phyloP scores from a whole-genome alignment of 2,888 invertebrate genomes.

The Drosophila dives region DNA sequence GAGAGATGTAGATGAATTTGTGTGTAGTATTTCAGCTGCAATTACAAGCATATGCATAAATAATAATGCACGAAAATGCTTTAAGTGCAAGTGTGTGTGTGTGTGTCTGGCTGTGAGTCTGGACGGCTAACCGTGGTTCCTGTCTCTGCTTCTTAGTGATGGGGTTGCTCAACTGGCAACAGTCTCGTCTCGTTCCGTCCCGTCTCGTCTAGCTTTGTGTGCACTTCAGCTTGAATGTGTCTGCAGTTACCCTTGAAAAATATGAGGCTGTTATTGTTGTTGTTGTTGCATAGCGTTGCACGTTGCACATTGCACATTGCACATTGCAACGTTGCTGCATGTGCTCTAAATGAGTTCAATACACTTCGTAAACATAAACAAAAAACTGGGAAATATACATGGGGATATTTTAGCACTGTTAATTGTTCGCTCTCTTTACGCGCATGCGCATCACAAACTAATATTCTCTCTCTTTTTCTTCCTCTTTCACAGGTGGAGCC shows the following conservation, averaged over 20 bases:
- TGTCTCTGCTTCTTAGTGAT: conserved; percentile 24
- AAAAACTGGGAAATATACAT: conserved; percentile 70
- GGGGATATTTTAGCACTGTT: conserved; percentile 47
- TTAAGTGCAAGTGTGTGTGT: conserved; percentile 57
- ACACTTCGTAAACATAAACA: conserved; percentile 78
- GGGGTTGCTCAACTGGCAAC: conserved; percentile 42
- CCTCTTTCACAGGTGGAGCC: conserved; percentile 48
- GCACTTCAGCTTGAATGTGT: conserved; percentile 75
- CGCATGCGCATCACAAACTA: conserved; percentile 53
- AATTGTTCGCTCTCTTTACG: conserved; percentile 4
- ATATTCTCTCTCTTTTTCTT: conserved; percentile 10
- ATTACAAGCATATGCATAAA: conserved; percentile 80
- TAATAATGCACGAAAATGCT: conserved; percentile 79
- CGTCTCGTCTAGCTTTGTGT: conserved; percentile 35
- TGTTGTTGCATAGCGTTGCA: conserved; percentile 57
- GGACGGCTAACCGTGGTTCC: conserved; percentile 29
- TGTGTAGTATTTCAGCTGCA: conserved; percentile 42
- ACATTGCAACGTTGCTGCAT: conserved; percentile 34
- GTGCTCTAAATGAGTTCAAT: conserved; percentile 71
- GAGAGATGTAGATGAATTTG: background rate
- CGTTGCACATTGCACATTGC: conserved; percentile 39
- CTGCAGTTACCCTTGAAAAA: conserved; percentile 81
- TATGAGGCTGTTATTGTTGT: conserved; percentile 41
- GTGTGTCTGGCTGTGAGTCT: conserved; percentile 14
- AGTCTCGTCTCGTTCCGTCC: conserved; percentile 38